These are phyloP conservation scores for Periphyllus acericola DNA, from an alignment of 2,888 invertebrate species.

Conservation along the genomic window DNA sequence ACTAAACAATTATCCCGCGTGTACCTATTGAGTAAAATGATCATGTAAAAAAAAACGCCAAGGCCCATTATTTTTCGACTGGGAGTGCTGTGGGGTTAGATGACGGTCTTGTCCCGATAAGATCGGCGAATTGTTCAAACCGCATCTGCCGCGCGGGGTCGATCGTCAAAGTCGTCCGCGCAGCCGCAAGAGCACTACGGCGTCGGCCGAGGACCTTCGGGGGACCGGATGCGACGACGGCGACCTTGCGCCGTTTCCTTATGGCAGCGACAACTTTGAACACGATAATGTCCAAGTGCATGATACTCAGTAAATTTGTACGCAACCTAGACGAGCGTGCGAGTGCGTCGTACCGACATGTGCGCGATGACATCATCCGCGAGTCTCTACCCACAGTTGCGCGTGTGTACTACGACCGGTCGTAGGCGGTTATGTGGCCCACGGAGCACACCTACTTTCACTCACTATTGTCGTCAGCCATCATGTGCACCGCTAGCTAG, in stretches of 20 bases:
- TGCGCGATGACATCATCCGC: constrained; percentile 51
- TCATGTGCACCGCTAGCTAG: neutral
- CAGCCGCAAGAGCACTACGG: too few species aligned
- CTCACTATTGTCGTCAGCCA: constrained; percentile 33
- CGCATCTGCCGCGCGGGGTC: too few species aligned
- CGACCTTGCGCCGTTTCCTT: constrained; percentile 8
- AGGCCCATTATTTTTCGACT: too few species aligned
- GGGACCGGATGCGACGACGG: neutral
- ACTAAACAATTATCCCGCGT: too few species aligned
- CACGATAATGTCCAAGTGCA: neutral
- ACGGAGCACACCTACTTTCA: constrained; percentile 61
- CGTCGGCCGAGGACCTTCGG: neutral
- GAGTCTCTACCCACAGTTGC: constrained; percentile 20
- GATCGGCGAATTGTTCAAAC: too few species aligned
- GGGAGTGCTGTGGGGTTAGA: too few species aligned
- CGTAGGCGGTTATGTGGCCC: constrained; percentile 59
- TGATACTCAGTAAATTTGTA: neutral
- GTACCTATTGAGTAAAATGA: too few species aligned
- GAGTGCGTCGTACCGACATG: neutral
- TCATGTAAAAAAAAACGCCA: too few species aligned
- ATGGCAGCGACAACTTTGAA: neutral
- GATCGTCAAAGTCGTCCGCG: too few species aligned
- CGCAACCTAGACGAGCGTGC: neutral
- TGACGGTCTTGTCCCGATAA: too few species aligned
- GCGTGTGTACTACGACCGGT: constrained; percentile 13